These are phyloP conservation scores for Rhopalosiphum maidis DNA, from an alignment of 1,140 invertebrate genomes.

Conservation along the genomic window DNA sequence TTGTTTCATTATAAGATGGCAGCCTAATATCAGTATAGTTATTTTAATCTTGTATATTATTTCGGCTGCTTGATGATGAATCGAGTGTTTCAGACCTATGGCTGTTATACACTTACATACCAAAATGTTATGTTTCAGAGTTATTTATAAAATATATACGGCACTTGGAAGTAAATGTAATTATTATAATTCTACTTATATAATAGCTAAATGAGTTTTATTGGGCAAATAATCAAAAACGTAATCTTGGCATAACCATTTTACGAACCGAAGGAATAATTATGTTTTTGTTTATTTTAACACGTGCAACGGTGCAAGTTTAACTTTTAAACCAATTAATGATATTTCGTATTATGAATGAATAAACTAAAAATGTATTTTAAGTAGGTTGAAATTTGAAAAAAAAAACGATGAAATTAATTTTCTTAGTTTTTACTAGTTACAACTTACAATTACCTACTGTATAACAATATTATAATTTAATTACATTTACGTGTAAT, in stretches of 20 bases:
- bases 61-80: conserved; percentile 30
- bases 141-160: conserved; percentile 40
- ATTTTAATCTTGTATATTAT: conserved; percentile 43
- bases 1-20: neutral
- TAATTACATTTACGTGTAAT: conserved; percentile 3
- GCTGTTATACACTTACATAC: neutral
- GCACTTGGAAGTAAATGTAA: conserved; percentile 38
- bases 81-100: neutral
- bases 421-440: neutral
- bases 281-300: conserved; percentile 23
- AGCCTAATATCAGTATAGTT: neutral
- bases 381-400: neutral
- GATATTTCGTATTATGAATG: neutral
- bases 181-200: conserved; percentile 38
- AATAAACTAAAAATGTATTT: conserved; percentile 2
- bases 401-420: neutral
- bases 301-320: neutral
- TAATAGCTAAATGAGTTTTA: conserved; percentile 29
- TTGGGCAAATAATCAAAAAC: conserved; percentile 47
- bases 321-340: neutral
- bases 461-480: conserved; percentile 7
- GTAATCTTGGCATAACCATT: conserved; percentile 31
- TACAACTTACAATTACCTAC: neutral
- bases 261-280: neutral
- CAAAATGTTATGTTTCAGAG: conserved; percentile 32